Evolutionary conservation across 2,113 vertebrate species (phyloP).

Genomic region (Hystrix brachyura): DNA sequence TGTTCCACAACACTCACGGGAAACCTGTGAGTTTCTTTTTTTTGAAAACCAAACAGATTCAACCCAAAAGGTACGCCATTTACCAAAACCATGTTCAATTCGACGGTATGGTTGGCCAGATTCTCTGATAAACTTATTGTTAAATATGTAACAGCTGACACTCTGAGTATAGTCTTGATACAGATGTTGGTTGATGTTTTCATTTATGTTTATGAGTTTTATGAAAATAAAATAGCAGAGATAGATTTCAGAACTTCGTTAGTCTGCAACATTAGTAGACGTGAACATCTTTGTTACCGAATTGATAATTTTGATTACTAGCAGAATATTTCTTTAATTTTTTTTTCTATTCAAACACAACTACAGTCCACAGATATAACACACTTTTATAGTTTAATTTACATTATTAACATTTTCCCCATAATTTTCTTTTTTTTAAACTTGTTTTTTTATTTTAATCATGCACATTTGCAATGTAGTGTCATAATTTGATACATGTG

Average conservation of each 20-base stretch:
- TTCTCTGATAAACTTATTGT: too few relatives aligned
- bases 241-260: background rate
- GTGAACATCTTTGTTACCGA: background rate
- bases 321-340: slow-evolving; percentile 19
- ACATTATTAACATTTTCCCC: background rate
- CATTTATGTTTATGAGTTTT: background rate
- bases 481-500: background rate
- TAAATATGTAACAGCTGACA: background rate
- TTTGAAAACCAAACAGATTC: background rate
- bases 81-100: too few relatives aligned
- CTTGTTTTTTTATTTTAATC: background rate
- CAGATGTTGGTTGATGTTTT: slow-evolving; percentile 4
- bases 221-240: background rate
- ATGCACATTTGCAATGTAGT: background rate
- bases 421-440: background rate
- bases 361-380: background rate
- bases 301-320: slow-evolving; percentile 8
- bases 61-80: background rate
- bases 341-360: background rate
- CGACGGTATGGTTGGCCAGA: too few relatives aligned
- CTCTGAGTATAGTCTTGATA: background rate
- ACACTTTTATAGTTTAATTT: background rate
- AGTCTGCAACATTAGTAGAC: background rate
- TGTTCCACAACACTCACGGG: background rate
- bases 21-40: background rate